Conservation (phyloP, 2,797 vertebrate genomes). For the Gadopsis marmoratus region DNA sequence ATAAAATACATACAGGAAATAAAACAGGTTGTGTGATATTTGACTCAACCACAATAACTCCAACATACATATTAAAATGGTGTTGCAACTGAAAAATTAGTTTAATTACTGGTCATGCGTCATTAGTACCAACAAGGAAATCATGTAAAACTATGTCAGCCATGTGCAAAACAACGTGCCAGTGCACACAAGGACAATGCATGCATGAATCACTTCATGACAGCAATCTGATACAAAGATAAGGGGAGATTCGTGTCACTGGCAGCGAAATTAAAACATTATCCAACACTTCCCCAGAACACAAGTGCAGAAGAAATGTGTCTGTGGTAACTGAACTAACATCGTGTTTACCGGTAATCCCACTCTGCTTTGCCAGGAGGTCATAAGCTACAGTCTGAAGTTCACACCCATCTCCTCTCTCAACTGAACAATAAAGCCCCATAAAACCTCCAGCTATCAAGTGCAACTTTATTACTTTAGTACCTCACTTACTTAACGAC, state of each 20-base stretch:
- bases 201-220: background rate
- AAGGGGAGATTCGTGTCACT: background rate
- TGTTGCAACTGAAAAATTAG: background rate
- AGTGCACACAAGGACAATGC: background rate
- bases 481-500: background rate
- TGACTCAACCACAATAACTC: background rate
- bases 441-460: background rate
- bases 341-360: background rate
- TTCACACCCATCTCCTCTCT: background rate
- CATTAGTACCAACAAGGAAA: background rate
- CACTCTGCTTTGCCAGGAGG: background rate
- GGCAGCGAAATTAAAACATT: background rate
- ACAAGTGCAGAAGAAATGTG: background rate
- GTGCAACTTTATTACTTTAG: background rate
- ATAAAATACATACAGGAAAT: background rate
- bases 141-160: background rate
- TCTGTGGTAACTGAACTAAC: background rate
- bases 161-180: background rate
- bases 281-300: background rate
- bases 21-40: background rate
- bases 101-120: conserved; percentile 2
- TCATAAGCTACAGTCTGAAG: background rate
- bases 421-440: background rate
- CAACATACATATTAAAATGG: background rate
- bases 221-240: background rate